phyloP scores from a whole-genome alignment of 2,888 invertebrate species.

The Eupithecia vulgata region DNA sequence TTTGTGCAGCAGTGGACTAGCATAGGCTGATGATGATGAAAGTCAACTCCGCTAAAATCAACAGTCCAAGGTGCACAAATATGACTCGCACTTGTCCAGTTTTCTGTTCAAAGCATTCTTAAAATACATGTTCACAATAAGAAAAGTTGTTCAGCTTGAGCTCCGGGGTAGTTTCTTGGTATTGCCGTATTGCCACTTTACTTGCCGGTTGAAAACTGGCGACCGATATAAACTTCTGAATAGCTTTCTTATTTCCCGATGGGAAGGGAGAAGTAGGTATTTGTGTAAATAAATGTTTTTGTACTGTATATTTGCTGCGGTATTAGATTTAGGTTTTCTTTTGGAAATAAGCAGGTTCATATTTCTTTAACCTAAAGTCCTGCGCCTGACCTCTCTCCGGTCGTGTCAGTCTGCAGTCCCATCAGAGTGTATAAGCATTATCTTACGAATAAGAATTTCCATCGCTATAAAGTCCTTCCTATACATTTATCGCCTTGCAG shows the following conservation, averaged over 20 bases:
- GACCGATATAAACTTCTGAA: not conserved
- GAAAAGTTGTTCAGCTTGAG: not conserved
- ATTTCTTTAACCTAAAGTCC: too few species aligned
- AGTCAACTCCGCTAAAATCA: too few species aligned
- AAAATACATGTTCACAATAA: constrained; percentile 5
- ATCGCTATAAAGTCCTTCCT: too few species aligned
- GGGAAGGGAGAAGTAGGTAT: not conserved
- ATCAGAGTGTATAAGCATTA: too few species aligned
- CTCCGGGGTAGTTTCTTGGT: not conserved
- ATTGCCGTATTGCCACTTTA: constrained; percentile 6
- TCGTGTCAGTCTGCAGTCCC: too few species aligned
- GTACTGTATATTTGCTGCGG: not conserved
- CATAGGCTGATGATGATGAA: too few species aligned
- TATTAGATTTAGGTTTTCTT: not conserved
- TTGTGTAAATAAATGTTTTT: not conserved
- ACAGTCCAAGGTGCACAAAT: too few species aligned
- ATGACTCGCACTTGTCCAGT: not conserved
- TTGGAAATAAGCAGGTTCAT: not conserved
- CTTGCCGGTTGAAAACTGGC: not conserved
- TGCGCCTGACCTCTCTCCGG: too few species aligned
- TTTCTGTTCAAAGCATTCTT: not conserved
- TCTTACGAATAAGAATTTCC: too few species aligned
- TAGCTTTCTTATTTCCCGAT: not conserved
- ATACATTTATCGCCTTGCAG: too few species aligned
- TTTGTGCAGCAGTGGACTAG: too few species aligned